Evolutionary conservation across 2,888 invertebrate species (phyloP).

Genomic region (Geotrupes spiniger): DNA sequence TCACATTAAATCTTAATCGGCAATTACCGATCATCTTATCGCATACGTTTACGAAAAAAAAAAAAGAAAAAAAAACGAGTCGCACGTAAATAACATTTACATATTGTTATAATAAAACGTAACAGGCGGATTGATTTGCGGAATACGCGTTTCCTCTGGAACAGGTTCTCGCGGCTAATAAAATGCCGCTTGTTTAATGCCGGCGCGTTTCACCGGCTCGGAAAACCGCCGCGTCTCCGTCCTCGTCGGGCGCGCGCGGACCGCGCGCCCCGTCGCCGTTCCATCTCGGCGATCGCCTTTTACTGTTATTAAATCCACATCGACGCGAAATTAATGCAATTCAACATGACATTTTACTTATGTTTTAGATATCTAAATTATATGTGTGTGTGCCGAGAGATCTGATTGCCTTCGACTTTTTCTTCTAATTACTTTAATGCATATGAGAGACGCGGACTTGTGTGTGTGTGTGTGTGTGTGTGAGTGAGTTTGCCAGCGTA

Average conservation of each 20-base stretch:
- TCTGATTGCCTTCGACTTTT: not conserved
- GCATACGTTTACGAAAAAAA: too few species aligned
- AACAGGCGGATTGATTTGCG: not conserved
- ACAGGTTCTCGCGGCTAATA: conserved; percentile 1
- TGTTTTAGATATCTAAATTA: conserved; percentile 8
- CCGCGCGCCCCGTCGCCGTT: not conserved
- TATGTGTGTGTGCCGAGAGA: not conserved
- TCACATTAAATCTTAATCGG: too few species aligned
- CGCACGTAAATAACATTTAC: not conserved
- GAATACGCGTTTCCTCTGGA: not conserved
- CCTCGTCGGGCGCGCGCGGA: not conserved
- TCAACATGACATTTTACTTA: conserved; percentile 7
- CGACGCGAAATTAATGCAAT: conserved; percentile 2
- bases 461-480: too few species aligned
- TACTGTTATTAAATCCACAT: conserved; percentile 4
- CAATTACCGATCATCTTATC: too few species aligned
- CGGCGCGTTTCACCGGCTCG: not conserved
- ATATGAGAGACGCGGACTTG: too few species aligned
- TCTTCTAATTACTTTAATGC: too few species aligned
- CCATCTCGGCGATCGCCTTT: not conserved
- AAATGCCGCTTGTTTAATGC: not conserved
- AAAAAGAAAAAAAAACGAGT: too few species aligned
- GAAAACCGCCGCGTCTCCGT: conserved; percentile 1
- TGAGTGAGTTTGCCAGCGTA: too few species aligned
- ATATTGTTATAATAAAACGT: not conserved